Base-by-base conservation (phyloP, 2,113 vertebrate genomes). In the Chloropsis cyanopogon region DNA sequence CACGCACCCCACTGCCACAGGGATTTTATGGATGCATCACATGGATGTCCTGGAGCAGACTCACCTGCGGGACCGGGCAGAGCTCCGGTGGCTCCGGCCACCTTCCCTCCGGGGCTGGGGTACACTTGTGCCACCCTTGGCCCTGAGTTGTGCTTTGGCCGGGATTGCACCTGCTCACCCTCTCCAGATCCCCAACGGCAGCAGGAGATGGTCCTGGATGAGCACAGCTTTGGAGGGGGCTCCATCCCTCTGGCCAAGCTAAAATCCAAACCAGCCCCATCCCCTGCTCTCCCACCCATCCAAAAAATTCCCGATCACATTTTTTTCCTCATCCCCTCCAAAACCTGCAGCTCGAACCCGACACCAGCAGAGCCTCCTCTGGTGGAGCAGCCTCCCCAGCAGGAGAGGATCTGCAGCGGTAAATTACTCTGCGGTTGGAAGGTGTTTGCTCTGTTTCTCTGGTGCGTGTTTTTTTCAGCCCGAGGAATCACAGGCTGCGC, bases 371-470 rank as follows among this genome's bases (percentile, higher is more conserved):
- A 96, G 79, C 78, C 83, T 96, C 66, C 85, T 92, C 91, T 78
- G 75, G 83, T 6, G 22, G 82, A 93, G 91, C 92, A 88, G 73
- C 75, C 95, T 93, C 87, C 66, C 72, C 78, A 24, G 73, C 87
- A 33, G 90, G 75, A 80, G 86, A 93, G 81, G 86, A 96, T 93
- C 94, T 95, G 44, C 94, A 88, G 95, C 96, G 97, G 97, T 97
- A 96, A 97, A 97, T 96, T 89, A 93, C 94, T 68, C 93, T 95
- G 97, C 37, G 93, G 95, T 91, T 97, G 95, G 86, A 88, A 97
- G 95, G 96, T 90, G 91, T 96, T 97, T 79, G 94, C 78, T 87
- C 65, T 42, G 1, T 52, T 77, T 66, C 91, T 91, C 86, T 16
- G 13, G 37, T 49, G 72, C 8, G 2, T 53, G 54, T 28, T 75